Evolutionary conservation across 1,140 invertebrate species (phyloP), one percentile per base, ranked within the genome.

Genomic region (Nephotettix cincticeps): DNA sequence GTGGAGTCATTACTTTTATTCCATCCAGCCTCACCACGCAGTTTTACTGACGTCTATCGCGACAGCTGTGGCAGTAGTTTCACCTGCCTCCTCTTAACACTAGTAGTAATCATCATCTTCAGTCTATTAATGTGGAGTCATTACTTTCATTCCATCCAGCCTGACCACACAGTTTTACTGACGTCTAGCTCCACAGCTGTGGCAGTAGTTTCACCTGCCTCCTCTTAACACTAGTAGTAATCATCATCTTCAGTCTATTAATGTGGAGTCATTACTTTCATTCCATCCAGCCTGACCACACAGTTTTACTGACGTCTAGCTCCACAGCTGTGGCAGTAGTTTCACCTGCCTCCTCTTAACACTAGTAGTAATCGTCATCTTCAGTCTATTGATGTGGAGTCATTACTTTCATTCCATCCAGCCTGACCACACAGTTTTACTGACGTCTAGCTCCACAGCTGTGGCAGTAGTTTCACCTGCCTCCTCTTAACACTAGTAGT

Each of bases 401-500:
- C 32, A 36, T 36, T 14, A 36, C 32, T 36, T 36, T 36, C 4
- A 36, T 14, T 14, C 32, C 32, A 14, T 36, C 32, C 32, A 36
- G 32, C 56, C 21, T 61, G 27, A 61, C 23, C 56, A 61, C 27
- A 23, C 56, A 61, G 56, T 61, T 61, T 9, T 21, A 27, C 21
- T 25, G 23, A 2, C 56, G 21, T 3, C 56, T 29, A 9, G 14
- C 9, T 6, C 27, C 6, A n/a, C 56, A 61, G 21, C 23, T 61
- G 56, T 61, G 56, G 28, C 56, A 61, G 56, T 61, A 61, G 56
- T 25, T 25, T n/a, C 65, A n/a, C 17, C n/a, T 56, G 9, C 19
- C 32, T 1, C 27, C 47, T 4, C 32, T 36, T 4, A 36, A 14
- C 14, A 27, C 54, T n/a, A n/a, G n/a, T n/a, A n/a, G n/a, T n/a